phyloP scores from a whole-genome alignment of 2,113 vertebrate species.

The Puntigrus tetrazona region DNA sequence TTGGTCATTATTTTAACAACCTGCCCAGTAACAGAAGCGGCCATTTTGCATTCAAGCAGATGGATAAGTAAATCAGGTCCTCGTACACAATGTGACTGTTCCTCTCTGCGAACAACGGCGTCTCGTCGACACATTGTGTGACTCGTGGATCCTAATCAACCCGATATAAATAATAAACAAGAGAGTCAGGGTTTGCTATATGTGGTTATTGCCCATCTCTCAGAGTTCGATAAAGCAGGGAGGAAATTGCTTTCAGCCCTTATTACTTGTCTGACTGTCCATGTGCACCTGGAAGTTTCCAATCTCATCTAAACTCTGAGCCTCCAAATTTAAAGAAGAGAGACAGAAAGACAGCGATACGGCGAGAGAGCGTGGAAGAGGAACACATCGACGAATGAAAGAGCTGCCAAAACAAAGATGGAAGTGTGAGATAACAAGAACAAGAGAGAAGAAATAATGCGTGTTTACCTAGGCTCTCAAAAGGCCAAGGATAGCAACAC shows the following conservation, averaged over 20 bases:
- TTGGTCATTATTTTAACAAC: background rate
- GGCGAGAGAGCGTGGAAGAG: background rate
- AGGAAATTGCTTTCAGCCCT: conserved; percentile 52
- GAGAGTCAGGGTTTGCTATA: conserved; percentile 29
- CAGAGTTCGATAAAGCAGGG: conserved; percentile 49
- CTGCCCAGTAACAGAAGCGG: background rate
- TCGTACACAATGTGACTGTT: background rate
- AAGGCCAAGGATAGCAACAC: background rate
- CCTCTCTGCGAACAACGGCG: background rate
- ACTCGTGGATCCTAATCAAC: conserved; percentile 41
- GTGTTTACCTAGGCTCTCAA: background rate
- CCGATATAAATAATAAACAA: conserved; percentile 56
- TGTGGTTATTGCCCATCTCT: conserved; percentile 49
- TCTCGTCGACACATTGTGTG: background rate
- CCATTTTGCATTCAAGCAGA: background rate
- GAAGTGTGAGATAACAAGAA: background rate
- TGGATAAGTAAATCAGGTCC: background rate
- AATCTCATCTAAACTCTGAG: conserved; percentile 35
- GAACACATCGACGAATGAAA: background rate
- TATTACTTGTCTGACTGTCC: conserved; percentile 46
- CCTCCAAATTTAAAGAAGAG: conserved; percentile 5
- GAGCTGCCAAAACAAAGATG: conserved; percentile 8
- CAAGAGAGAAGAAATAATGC: background rate
- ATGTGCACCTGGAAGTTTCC: conserved; percentile 29
- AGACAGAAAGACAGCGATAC: background rate